Evolutionary conservation across 2,113 vertebrate species (phyloP), one percentile per base, ranked within the genome.

Genomic region (Hypocryptadius cinnamomeus): DNA sequence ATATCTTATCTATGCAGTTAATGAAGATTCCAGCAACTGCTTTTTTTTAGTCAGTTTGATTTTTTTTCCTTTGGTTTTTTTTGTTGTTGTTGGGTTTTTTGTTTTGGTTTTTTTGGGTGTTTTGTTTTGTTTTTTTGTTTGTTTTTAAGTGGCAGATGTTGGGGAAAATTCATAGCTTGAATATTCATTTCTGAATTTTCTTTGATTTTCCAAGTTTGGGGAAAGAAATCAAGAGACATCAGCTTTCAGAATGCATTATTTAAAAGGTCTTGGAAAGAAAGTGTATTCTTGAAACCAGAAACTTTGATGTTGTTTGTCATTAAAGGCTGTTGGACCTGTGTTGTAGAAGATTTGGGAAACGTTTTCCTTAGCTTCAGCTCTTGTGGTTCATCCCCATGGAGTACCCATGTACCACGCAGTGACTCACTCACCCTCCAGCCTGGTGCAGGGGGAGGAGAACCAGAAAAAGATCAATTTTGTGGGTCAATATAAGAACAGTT

Each of bases 391-490:
- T 40, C 16, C 24, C 16, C 54, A 47, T 8, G 7, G 39, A 35
- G 24, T 44, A 35, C 9, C 12, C 11, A 10, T 15, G n/a, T 47
- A 45, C n/a, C 20, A 7, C 0, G 0, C 8, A n/a, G n/a, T 21
- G 9, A 15, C n/a, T 53, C 28, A 10, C 30, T 82, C 0, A 0
- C 24, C n/a, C 3, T 74, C 30, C 30, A 45, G 21, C 21, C 35
- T 4, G 0, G 14, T 53, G 21, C 24, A 15, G 22, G 14, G 14
- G 28, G 11, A 60, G 16, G n/a, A 60, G 30, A 68, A 60, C 68
- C 15, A 45, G n/a, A 22, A 60, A 60, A 47, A 60, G 45, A 6
- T 66, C 16, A 2, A 0, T 60, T 64, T 65, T 60, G 16, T 45
- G 19, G 30, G n/a, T 60, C 35, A 7, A 5, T 82, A 22, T 6